A percentile compares a stretch with the other conserved stretches of the same genome.
These are phyloP conservation scores for Petrosia ficiformis DNA, from an alignment of 37 sponge, comb jelly and placozoan species.

Conservation along the genomic window DNA sequence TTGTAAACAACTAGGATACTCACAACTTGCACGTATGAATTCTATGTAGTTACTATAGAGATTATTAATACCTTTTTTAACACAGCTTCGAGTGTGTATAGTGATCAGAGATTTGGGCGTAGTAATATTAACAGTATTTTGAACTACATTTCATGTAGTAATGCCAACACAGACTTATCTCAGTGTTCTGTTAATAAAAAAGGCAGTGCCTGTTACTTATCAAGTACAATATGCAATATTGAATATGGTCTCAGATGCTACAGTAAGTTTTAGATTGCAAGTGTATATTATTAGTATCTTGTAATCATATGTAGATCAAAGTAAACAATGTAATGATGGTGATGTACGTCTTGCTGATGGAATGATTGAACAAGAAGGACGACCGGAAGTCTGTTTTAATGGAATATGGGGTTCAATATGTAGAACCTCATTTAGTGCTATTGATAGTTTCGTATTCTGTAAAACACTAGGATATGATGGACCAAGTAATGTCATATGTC, in stretches of 20 bases:
- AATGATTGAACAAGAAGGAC: not conserved
- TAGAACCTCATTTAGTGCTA: not conserved
- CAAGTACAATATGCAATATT: not conserved
- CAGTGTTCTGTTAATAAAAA: not conserved
- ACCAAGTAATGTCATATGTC: too few species aligned
- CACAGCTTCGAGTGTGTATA: not conserved
- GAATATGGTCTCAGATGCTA: not conserved
- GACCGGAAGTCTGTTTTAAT: not conserved
- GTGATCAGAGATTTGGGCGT: not conserved
- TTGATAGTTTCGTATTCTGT: not conserved
- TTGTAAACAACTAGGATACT: conserved; percentile 10
- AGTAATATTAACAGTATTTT: not conserved
- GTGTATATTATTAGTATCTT: too few species aligned
- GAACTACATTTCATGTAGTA: not conserved
- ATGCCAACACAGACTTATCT: not conserved
- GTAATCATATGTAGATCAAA: too few species aligned
- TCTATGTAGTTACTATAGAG: too few species aligned
- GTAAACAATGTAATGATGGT: conserved; percentile 7
- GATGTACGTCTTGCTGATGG: not conserved
- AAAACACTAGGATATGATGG: conserved; percentile 1
- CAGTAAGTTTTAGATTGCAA: too few species aligned
- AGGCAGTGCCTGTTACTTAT: not conserved
- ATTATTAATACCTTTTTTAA: not conserved
- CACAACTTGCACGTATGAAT: too few species aligned
- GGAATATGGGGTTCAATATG: conserved; percentile 1